These are phyloP conservation scores for Neolamprologus sp. DNA, from an alignment of 2,113 vertebrate genomes.

Conservation along the genomic window DNA sequence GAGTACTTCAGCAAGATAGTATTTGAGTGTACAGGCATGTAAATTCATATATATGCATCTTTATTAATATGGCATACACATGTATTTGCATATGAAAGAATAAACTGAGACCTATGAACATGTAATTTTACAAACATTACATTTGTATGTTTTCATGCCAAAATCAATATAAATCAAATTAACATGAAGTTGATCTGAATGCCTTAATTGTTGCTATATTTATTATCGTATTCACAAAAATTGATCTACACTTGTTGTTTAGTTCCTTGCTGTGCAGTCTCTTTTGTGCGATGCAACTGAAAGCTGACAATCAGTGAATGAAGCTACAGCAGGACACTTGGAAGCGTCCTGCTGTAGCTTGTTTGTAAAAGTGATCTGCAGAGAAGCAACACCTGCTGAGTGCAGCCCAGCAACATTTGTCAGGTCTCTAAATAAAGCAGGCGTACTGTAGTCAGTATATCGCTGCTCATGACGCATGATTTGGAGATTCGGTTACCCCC, in stretches of 20 bases:
- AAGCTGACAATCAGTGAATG: not conserved
- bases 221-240: not conserved
- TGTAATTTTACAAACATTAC: not conserved
- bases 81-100: not conserved
- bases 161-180: not conserved
- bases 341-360: not conserved
- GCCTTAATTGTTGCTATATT: not conserved
- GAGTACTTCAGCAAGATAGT: not conserved
- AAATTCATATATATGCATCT: not conserved
- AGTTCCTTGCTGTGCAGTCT: not conserved
- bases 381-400: constrained; percentile 37
- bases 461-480: not conserved
- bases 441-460: not conserved
- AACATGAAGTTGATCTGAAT: not conserved
- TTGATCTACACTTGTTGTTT: not conserved
- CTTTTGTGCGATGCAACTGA: not conserved
- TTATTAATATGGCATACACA: not conserved
- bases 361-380: not conserved
- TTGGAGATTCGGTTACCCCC: not conserved
- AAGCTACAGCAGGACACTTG: not conserved
- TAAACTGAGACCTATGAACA: not conserved
- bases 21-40: not conserved
- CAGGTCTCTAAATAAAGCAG: constrained; percentile 54
- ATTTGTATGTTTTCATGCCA: not conserved
- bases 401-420: constrained; percentile 34